Evolutionary conservation across 2,113 vertebrate genomes (phyloP).

Genomic region (Percina caprodes): DNA sequence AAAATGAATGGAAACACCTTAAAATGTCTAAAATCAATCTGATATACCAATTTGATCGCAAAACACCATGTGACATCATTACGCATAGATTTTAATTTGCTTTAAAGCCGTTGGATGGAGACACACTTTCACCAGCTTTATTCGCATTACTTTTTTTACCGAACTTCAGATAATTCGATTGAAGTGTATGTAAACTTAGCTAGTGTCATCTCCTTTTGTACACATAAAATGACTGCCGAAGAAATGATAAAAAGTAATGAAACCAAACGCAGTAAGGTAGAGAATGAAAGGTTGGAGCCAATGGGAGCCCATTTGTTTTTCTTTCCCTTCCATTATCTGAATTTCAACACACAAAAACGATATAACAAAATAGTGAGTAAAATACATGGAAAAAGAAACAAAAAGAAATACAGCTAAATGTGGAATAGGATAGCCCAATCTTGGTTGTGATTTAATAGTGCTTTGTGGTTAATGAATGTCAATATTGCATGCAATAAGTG

Average conservation of each 20-base stretch:
- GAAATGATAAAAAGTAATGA: constrained; percentile 48
- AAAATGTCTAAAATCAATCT: too few relatives aligned
- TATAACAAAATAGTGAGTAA: neutral
- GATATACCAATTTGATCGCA: too few relatives aligned
- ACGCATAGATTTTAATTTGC: too few relatives aligned
- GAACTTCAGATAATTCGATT: too few relatives aligned
- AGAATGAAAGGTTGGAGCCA: constrained; percentile 10
- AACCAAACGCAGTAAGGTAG: constrained; percentile 2
- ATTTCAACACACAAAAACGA: neutral
- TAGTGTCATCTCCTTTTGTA: constrained; percentile 22
- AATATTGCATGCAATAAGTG: constrained; percentile 38
- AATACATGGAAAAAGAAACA: neutral
- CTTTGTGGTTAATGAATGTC: neutral
- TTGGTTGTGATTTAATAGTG: neutral
- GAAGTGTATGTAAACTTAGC: too few relatives aligned
- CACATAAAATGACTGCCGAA: constrained; percentile 59
- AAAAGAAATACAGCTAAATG: neutral
- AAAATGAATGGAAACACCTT: too few relatives aligned
- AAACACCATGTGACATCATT: too few relatives aligned
- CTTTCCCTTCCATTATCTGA: neutral
- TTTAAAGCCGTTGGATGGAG: too few relatives aligned
- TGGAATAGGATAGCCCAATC: neutral
- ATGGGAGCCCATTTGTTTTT: constrained; percentile 13
- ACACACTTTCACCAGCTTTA: too few relatives aligned
- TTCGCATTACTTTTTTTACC: too few relatives aligned